A percentile compares a stretch with the other conserved stretches of the same genome.
Conservation (phyloP, 2,888 invertebrate species). For the Zygaena filipendulae region DNA sequence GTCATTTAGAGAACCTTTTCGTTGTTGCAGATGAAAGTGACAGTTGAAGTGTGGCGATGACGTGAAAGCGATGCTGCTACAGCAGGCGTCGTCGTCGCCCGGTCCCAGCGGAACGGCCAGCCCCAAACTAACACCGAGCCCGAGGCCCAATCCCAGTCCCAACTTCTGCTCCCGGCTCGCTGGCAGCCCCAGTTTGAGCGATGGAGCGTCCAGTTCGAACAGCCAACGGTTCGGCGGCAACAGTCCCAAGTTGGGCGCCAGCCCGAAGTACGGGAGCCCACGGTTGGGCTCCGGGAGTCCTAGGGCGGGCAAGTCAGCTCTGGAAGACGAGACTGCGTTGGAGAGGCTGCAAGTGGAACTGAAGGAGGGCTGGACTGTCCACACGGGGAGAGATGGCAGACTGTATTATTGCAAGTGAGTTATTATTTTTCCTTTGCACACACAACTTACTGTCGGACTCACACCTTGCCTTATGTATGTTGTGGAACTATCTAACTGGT, state of each 20-base stretch:
- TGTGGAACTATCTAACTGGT: no score
- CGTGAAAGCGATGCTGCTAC: conserved; percentile 60
- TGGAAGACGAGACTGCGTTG: conserved; percentile 54
- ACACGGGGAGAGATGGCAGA: conserved; percentile 80
- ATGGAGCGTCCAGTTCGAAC: conserved; percentile 36
- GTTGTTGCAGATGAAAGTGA: no score
- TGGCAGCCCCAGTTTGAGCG: conserved; percentile 39
- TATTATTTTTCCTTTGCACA: no score
- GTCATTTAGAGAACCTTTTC: no score
- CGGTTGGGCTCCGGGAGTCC: conserved; percentile 57
- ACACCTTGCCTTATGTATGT: no score
- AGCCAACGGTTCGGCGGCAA: conserved; percentile 32
- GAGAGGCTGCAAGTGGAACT: conserved; percentile 70
- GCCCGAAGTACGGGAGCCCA: conserved; percentile 46
- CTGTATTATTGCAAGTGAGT: conserved; percentile 94
- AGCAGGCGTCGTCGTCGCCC: conserved; percentile 59
- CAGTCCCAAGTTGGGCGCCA: conserved; percentile 41
- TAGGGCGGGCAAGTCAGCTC: conserved; percentile 27
- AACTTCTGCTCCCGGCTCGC: conserved; percentile 29
- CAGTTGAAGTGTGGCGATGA: no score
- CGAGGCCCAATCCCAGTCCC: conserved; percentile 37
- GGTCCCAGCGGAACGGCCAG: conserved; percentile 63
- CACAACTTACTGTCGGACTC: neutral
- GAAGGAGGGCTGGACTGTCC: conserved; percentile 83
- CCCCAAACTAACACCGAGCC: conserved; percentile 43